Conservation (phyloP, 2,113 vertebrate species). For the Casuarius casuarius region DNA sequence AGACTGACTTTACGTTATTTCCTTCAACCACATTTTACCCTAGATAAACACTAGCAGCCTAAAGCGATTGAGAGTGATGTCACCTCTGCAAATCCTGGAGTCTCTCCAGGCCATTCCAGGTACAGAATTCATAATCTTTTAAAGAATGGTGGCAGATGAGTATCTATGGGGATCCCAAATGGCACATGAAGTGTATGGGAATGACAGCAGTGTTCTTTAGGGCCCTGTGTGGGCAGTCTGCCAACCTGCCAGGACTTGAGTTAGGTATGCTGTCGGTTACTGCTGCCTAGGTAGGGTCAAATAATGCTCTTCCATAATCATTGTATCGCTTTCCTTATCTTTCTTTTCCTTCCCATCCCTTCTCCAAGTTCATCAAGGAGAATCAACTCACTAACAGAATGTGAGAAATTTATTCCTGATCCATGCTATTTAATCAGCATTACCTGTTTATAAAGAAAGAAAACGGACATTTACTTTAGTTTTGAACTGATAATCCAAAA, state of each 20-base stretch:
- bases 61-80: not conserved
- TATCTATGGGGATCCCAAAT: not conserved
- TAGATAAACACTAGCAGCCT: not conserved
- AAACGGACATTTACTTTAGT: not conserved
- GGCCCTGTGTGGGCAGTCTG: not conserved
- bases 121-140: not conserved
- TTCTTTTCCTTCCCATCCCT: not conserved
- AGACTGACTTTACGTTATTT: not conserved
- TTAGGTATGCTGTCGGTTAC: not conserved
- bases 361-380: not conserved
- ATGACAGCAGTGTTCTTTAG: not conserved
- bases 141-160: not conserved
- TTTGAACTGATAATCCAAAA: not conserved
- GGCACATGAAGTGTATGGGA: not conserved
- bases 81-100: not conserved
- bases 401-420: not conserved
- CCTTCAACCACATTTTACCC: not conserved
- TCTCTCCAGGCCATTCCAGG: not conserved
- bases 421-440: not conserved
- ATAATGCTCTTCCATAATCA: too few relatives aligned
- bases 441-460: not conserved
- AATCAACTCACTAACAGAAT: not conserved
- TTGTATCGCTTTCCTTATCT: not conserved
- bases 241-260: not conserved
- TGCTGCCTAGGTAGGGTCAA: not conserved